Conservation (phyloP, 2,113 vertebrate genomes). For the Macquaria australasica region DNA sequence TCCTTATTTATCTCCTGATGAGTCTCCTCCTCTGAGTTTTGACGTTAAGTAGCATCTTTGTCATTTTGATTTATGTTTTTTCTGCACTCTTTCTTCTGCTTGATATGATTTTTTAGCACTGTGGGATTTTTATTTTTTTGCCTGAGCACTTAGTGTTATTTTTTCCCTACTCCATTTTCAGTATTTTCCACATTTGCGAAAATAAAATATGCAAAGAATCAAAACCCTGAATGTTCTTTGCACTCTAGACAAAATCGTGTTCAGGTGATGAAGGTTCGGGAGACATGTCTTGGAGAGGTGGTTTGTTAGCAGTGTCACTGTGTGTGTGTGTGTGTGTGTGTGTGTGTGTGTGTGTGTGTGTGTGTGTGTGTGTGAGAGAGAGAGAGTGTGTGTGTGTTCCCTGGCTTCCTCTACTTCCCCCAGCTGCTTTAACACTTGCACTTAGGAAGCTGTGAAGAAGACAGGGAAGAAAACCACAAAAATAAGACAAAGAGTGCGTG, state of each 20-base stretch:
- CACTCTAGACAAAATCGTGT: constrained; percentile 13
- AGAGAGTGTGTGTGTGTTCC: constrained; percentile 5
- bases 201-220: constrained; percentile 42
- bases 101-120: background rate
- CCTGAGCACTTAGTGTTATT: constrained; percentile 3
- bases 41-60: constrained; percentile 1
- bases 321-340: background rate
- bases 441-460: constrained; percentile 7
- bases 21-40: constrained; percentile 1
- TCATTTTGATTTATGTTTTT: constrained; percentile 14
- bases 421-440: constrained; percentile 33
- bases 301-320: constrained; percentile 14
- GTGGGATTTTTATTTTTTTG: background rate
- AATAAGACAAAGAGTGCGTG: constrained; percentile 6
- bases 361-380: background rate
- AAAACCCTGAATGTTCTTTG: constrained; percentile 16
- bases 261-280: constrained; percentile 32
- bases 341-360: constrained; percentile 1
- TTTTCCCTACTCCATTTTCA: constrained; percentile 4
- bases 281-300: constrained; percentile 40
- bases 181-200: constrained; percentile 14
- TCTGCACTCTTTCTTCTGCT: background rate
- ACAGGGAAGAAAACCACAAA: constrained; percentile 6
- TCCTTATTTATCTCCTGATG: background rate
- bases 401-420: background rate